Evolutionary conservation across 2,113 vertebrate genomes (phyloP), one percentile per base, ranked within the genome.

Genomic region (Phyllostomus discolor): DNA sequence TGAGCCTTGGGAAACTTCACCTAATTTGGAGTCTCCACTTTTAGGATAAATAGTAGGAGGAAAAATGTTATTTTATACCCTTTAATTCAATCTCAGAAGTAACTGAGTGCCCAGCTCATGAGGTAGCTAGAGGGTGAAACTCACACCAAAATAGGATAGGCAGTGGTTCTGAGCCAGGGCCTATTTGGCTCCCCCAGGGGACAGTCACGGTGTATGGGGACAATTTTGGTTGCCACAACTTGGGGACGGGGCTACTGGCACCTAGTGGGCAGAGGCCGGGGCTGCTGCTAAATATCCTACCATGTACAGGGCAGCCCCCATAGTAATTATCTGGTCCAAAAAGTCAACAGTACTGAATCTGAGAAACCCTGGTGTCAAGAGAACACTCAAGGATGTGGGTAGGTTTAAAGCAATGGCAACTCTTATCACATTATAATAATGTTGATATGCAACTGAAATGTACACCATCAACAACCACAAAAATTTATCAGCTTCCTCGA

Each of bases 21-120:
- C 10, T 48, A 85, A 90, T 15, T 59, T 86, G 54, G 35, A 35
- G 89, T 88, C 91, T 20, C 46, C 75, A 73, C 31, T 72, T 96
- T 80, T 73, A 85, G 19, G 66, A 72, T 62, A 87, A 90, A 91
- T 75, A 43, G 75, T n/a, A 84, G 24, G 54, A 88, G 48, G n/a
- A 14, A 59, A 75, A 87, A 80, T 64, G 69, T 73, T 69, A 92
- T 52, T 78, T 92, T 76, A 35, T 62, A 33, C 5, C 38, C 43
- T 91, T 96, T 66, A 52, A 82, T 41, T 82, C 75, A 86, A 50
- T 78, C n/a, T 91, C 79, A 92, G 67, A 96, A 48, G 38, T 83
- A 70, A 93, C 38, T 31, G 17, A 96, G 46, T 41, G 28, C 48
- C 41, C 14, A 67, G 19, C 4, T 93, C 31, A 66, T 24, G 19